Conservation (phyloP, 2,888 invertebrate genomes). For the Hoplodrina blanda region DNA sequence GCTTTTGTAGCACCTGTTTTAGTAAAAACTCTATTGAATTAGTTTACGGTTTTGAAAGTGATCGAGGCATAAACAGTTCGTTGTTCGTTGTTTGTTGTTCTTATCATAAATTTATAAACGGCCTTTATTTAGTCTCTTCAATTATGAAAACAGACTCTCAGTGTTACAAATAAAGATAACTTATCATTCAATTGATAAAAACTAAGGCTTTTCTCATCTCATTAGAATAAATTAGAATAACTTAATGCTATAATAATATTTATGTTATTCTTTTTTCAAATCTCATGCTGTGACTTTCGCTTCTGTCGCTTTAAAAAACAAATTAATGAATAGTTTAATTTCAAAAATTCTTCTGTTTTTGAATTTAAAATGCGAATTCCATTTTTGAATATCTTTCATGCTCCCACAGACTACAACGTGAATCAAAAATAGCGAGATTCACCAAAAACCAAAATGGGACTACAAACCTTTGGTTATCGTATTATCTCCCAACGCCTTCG, state of each 20-base stretch:
- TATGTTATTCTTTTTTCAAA: neutral
- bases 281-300: neutral
- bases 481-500: conserved; percentile 68
- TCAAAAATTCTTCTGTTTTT: neutral
- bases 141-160: neutral
- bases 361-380: neutral
- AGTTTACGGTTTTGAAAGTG: conserved; percentile 16
- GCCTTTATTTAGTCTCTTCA: neutral
- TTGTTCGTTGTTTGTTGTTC: neutral
- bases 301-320: neutral
- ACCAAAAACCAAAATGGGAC: conserved; percentile 48
- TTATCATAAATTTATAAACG: neutral
- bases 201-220: neutral
- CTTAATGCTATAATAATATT: neutral
- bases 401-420: neutral
- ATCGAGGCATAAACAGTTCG: neutral
- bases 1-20: conserved; percentile 53
- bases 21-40: conserved; percentile 53
- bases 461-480: conserved; percentile 64
- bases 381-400: neutral
- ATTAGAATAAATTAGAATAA: conserved; percentile 4
- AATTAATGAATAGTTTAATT: conserved; percentile 15
- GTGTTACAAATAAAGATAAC: neutral
- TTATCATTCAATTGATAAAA: neutral
- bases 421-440: conserved; percentile 42